These are phyloP conservation scores for Microcebus murinus DNA, from an alignment of 2,113 vertebrate genomes.

Conservation along the genomic window DNA sequence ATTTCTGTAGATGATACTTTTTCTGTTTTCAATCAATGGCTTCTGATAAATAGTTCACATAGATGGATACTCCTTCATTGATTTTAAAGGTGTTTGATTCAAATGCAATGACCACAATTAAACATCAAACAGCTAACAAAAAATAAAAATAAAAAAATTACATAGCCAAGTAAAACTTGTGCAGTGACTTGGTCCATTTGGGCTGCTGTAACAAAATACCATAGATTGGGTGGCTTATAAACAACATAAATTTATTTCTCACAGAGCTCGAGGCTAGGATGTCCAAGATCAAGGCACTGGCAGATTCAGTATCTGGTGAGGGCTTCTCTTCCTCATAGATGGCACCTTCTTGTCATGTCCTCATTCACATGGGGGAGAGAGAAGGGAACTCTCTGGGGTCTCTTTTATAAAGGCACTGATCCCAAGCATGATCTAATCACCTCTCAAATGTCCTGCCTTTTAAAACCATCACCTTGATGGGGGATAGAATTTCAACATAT, in stretches of 20 bases:
- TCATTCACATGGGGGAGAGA: neutral
- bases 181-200: neutral
- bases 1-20: neutral
- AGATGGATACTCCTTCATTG: neutral
- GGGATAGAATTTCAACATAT: neutral
- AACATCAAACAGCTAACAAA: neutral
- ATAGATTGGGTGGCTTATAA: neutral
- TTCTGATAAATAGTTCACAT: slow-evolving; percentile 23
- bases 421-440: neutral
- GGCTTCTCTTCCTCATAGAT: neutral
- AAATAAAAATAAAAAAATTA: neutral
- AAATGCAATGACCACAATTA: neutral
- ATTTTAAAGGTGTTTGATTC: slow-evolving; percentile 11
- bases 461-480: neutral
- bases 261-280: neutral
- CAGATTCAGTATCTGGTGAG: neutral
- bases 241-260: neutral
- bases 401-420: neutral
- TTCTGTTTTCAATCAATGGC: slow-evolving; percentile 18
- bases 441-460: neutral
- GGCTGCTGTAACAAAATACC: neutral
- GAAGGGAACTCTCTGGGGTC: neutral
- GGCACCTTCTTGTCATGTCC: neutral
- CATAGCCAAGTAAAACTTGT: neutral
- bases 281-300: neutral